Evolutionary conservation across 2,113 vertebrate species (phyloP), one percentile per base, ranked within the genome.

Genomic region (Festucalex cinctus): DNA sequence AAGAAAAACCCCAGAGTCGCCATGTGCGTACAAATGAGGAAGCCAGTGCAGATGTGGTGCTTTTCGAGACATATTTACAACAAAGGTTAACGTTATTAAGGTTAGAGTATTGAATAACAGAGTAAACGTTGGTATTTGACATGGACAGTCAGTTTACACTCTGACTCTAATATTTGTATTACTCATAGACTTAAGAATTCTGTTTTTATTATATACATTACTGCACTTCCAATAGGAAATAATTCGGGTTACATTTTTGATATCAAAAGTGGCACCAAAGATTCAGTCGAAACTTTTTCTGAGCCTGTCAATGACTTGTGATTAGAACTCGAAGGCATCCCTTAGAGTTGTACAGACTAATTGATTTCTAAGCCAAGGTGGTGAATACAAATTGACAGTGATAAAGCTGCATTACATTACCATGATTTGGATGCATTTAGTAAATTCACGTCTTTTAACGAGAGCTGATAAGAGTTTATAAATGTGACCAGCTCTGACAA

Each of bases 141-240:
- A 70, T 62, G 32, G 57, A 19, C 12, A 41, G 41, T 58, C 2
- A 62, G 41, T 70, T 73, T 65, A 57, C 41, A 59, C n/a, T n/a
- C n/a, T n/a, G n/a, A n/a, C 22, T 39, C 24, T 49, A 65, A 69
- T 16, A 67, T 67, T 59, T 63, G 49, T 67, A 56, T 73, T 10
- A 54, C 24, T 32, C 60, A 61, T 54, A 24, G 53, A 49, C 9
- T 7, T 20, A 19, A 9, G 0, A 48, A 48, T 17, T 20, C 6
- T 6, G 17, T 48, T 8, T 20, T 20, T 6, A n/a, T 20, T 8
- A 6, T 48, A 48, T 17, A 48, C 17, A 48, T 19, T 20, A 20
- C 46, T 19, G 20, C 19, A 9, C 46, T n/a, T 48, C 20, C 19
- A n/a, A 48, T 20, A n/a, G 46, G n/a, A 48, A 48, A 48, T 20